A percentile compares a stretch with the other conserved stretches of the same genome.
Evolutionary conservation across 2,888 invertebrate species (phyloP).

Genomic region (Drosophila atripex): DNA sequence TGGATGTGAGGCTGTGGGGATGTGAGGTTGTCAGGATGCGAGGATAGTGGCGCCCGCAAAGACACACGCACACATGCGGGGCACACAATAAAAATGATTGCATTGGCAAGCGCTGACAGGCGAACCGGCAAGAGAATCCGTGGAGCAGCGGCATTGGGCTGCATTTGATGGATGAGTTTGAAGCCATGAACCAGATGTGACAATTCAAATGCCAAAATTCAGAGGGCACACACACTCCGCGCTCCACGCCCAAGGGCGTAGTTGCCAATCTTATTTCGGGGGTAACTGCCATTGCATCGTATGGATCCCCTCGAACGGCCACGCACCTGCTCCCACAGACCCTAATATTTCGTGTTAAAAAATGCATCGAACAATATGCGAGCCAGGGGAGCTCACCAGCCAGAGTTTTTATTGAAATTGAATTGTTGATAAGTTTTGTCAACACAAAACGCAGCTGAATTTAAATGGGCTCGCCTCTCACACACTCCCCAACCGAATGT

Average conservation of each 20-base stretch:
- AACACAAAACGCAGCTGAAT: slow-evolving; percentile 65
- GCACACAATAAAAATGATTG: slow-evolving; percentile 74
- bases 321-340: slow-evolving; percentile 23
- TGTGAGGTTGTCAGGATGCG: background rate
- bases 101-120: slow-evolving; percentile 70
- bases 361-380: slow-evolving; percentile 72
- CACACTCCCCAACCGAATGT: slow-evolving; percentile 1
- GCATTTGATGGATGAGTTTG: slow-evolving; percentile 77
- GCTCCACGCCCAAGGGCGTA: slow-evolving; percentile 27
- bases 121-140: slow-evolving; percentile 32
- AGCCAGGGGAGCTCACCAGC: slow-evolving; percentile 48
- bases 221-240: slow-evolving; percentile 31
- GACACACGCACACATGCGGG: slow-evolving; percentile 18
- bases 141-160: slow-evolving; percentile 44
- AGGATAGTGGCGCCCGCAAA: slow-evolving; percentile 2
- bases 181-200: slow-evolving; percentile 76
- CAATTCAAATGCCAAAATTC: slow-evolving; percentile 78
- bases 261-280: slow-evolving; percentile 15
- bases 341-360: slow-evolving; percentile 55
- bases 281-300: slow-evolving; percentile 12
- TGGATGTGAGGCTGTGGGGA: background rate
- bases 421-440: slow-evolving; percentile 79
- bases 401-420: slow-evolving; percentile 78
- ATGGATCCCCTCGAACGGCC: slow-evolving; percentile 16
- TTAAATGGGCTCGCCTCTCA: slow-evolving; percentile 18